Percentiles rank a stretch among this genome's conserved stretches.
Evolutionary conservation across 2,888 invertebrate genomes (phyloP).

Genomic region (Petrophora chlorosata): DNA sequence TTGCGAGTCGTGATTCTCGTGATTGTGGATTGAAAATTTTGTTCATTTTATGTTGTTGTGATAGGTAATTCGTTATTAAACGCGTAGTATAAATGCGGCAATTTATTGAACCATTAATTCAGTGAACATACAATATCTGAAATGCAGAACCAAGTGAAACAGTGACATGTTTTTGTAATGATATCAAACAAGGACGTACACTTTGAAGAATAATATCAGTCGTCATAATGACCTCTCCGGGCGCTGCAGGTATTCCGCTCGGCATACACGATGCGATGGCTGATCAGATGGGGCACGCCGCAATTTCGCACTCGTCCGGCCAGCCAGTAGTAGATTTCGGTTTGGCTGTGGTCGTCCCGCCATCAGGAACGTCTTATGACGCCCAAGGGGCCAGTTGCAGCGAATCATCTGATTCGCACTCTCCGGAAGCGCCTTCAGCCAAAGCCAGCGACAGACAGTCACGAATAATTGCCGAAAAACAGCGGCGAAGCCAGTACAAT

Average conservation of each 20-base stretch:
- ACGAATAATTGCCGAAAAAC: conserved; percentile 95
- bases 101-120: not conserved
- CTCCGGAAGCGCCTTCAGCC: conserved; percentile 65
- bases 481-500: conserved; percentile 94
- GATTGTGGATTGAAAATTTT: too few relatives aligned
- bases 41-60: not conserved
- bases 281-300: conserved; percentile 48
- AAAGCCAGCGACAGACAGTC: conserved; percentile 90
- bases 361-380: conserved; percentile 50
- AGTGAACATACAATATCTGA: conserved; percentile 2
- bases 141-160: conserved; percentile 7
- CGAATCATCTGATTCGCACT: conserved; percentile 73
- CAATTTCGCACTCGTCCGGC: conserved; percentile 13
- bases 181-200: conserved; percentile 52
- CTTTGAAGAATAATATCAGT: conserved; percentile 45
- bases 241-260: conserved; percentile 53
- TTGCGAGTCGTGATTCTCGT: too few relatives aligned
- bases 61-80: conserved; percentile 1
- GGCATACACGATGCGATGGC: conserved; percentile 54
- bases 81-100: conserved; percentile 10
- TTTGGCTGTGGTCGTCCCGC: conserved; percentile 56
- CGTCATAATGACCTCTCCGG: conserved; percentile 61
- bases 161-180: conserved; percentile 47
- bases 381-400: conserved; percentile 55
- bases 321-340: conserved; percentile 51